These are phyloP conservation scores for Acipenser transmontanus DNA, from an alignment of 2,797 vertebrate species.

Conservation along the genomic window DNA sequence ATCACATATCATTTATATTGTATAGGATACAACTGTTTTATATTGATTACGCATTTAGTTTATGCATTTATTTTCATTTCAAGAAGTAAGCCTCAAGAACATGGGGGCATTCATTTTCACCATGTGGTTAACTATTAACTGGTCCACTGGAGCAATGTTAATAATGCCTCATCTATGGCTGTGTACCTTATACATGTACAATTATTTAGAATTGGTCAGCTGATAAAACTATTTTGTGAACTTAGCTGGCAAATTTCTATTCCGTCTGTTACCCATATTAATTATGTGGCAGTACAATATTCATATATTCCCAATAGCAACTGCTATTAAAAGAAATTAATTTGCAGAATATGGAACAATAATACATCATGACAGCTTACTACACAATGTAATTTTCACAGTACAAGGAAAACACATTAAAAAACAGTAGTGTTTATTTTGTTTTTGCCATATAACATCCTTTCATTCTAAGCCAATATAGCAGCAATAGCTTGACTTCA, in stretches of 20 bases:
- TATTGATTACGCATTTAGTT: too few relatives aligned
- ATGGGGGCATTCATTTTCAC: slow-evolving; percentile 23
- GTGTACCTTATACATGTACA: slow-evolving; percentile 24
- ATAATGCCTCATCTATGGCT: slow-evolving; percentile 37
- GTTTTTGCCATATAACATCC: too few relatives aligned
- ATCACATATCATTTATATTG: too few relatives aligned
- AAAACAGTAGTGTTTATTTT: too few relatives aligned
- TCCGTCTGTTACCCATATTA: slow-evolving; percentile 5
- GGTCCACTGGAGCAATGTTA: slow-evolving; percentile 40
- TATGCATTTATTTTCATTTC: not conserved
- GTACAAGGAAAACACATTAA: too few relatives aligned
- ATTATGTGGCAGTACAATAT: slow-evolving; percentile 22
- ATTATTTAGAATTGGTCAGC: slow-evolving; percentile 20
- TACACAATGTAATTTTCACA: too few relatives aligned
- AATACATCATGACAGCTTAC: not conserved
- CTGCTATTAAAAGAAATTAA: slow-evolving; percentile 22
- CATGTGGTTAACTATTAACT: slow-evolving; percentile 30
- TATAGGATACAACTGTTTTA: too few relatives aligned
- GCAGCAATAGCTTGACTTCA: not conserved
- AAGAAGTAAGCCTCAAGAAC: not conserved
- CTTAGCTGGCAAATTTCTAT: slow-evolving; percentile 11
- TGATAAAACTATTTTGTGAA: slow-evolving; percentile 5
- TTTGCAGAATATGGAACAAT: slow-evolving; percentile 1
- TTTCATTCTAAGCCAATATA: not conserved
- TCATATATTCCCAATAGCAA: slow-evolving; percentile 14